Percentiles rank a stretch among this genome's conserved stretches.
phyloP scores from a whole-genome alignment of 2,888 invertebrate species.

The Teleiodes luculella region DNA sequence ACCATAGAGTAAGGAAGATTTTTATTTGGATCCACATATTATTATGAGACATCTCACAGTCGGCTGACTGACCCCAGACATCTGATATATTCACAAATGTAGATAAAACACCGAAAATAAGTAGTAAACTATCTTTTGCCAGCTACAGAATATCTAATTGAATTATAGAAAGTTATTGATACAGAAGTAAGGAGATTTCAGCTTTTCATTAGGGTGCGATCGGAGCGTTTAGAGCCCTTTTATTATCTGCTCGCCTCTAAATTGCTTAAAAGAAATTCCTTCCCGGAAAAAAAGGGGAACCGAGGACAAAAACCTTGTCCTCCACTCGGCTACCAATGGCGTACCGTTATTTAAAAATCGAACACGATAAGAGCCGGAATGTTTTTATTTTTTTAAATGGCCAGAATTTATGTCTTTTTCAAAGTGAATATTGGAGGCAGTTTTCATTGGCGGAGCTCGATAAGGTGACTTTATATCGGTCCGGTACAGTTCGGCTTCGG shows the following conservation, averaged over 20 bases:
- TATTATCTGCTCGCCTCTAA: conserved; percentile 78
- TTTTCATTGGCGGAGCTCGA: conserved; percentile 63
- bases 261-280: conserved; percentile 77
- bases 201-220: conserved; percentile 77
- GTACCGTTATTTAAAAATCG: conserved; percentile 76
- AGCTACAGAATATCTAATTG: conserved; percentile 14
- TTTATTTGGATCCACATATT: too few relatives aligned
- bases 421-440: conserved; percentile 70
- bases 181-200: conserved; percentile 68
- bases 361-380: conserved; percentile 74
- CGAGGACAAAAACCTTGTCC: conserved; percentile 70
- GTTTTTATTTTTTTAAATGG: conserved; percentile 76
- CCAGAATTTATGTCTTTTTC: conserved; percentile 69
- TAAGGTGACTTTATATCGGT: conserved; percentile 72
- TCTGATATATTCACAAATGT: too few relatives aligned
- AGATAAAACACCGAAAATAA: too few relatives aligned
- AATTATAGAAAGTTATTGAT: conserved; percentile 56
- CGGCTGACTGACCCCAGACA: too few relatives aligned
- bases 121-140: too few relatives aligned
- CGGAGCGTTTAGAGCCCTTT: conserved; percentile 77
- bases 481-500: conserved; percentile 56
- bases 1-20: too few relatives aligned
- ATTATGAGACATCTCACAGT: too few relatives aligned
- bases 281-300: conserved; percentile 67
- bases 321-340: conserved; percentile 70